phyloP scores from a whole-genome alignment of 2,888 invertebrate species.

The Drosophila melanosoma region DNA sequence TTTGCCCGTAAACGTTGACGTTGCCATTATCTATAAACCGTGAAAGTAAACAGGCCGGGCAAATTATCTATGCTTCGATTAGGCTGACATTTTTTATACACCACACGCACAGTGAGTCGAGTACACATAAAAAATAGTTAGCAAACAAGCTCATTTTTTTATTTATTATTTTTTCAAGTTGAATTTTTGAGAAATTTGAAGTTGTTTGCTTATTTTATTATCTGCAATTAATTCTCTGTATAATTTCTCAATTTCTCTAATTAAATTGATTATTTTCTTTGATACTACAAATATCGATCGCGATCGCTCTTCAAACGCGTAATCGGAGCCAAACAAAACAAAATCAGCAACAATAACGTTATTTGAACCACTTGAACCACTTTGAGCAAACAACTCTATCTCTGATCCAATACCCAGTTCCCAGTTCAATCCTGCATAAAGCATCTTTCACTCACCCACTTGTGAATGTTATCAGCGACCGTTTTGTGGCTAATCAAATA shows the following conservation, averaged over 20 bases:
- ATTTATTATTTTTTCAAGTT: background rate
- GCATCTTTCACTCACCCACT: conserved; percentile 30
- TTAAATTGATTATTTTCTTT: background rate
- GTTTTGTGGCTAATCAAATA: conserved; percentile 37
- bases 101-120: conserved; percentile 45
- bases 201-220: background rate
- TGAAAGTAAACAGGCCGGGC: conserved; percentile 72
- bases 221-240: background rate
- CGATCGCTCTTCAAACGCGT: conserved; percentile 11
- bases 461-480: conserved; percentile 14
- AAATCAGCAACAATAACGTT: background rate
- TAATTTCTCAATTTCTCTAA: background rate
- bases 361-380: conserved; percentile 9
- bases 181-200: background rate
- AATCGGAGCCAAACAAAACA: background rate
- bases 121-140: background rate
- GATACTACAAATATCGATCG: background rate
- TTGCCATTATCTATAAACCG: conserved; percentile 69
- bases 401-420: background rate
- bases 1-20: conserved; percentile 41
- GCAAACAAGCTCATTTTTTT: background rate
- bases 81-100: conserved; percentile 42
- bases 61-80: conserved; percentile 77
- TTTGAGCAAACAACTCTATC: conserved; percentile 6
- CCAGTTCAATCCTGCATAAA: conserved; percentile 7